These are phyloP conservation scores for Stenotaenia linearis DNA, from an alignment of 2,888 invertebrate genomes.

Conservation along the genomic window DNA sequence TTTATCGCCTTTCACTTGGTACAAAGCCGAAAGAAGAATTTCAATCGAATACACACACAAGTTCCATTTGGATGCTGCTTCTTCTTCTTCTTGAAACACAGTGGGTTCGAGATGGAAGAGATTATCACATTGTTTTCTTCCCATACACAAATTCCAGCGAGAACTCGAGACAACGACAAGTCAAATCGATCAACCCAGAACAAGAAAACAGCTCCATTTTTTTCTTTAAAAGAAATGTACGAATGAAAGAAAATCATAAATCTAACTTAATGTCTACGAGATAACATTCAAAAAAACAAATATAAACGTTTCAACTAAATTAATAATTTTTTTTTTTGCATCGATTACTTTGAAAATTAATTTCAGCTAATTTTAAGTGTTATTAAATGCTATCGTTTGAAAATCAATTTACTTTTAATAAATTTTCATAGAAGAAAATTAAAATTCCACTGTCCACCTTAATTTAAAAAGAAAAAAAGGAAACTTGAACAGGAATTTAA, in stretches of 20 bases:
- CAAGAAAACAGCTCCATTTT: neutral
- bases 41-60: constrained; percentile 21
- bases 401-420: neutral
- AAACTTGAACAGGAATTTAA: neutral
- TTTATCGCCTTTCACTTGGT: constrained; percentile 12
- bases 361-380: neutral
- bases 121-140: constrained; percentile 26
- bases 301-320: neutral
- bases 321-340: too few species aligned
- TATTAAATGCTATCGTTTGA: neutral
- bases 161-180: neutral
- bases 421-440: constrained; percentile 12
- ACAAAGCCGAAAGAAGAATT: constrained; percentile 26
- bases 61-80: constrained; percentile 1
- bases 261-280: neutral
- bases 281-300: neutral
- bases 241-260: neutral
- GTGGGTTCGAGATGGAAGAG: neutral
- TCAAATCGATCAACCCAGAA: neutral
- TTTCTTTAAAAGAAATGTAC: too few species aligned
- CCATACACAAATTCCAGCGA: neutral
- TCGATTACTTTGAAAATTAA: too few species aligned
- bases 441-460: neutral
- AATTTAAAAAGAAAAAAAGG: neutral
- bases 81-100: neutral